Evolutionary conservation across 2,797 vertebrate species (phyloP), one percentile per base, ranked within the genome.

Genomic region (Acipenser oxyrinchus): DNA sequence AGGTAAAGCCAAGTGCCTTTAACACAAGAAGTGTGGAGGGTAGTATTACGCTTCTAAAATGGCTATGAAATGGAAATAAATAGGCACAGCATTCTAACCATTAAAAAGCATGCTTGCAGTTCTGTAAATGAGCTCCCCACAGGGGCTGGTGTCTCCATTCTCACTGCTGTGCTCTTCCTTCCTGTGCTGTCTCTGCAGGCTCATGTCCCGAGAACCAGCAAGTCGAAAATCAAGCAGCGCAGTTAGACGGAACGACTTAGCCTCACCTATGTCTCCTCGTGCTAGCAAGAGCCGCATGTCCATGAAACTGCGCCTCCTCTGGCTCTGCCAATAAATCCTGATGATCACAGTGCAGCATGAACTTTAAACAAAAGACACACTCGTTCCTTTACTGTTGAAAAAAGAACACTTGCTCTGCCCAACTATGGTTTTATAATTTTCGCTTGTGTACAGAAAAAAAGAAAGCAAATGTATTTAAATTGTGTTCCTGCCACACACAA

Each of bases 271-370:
- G 89, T 98, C 94, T 82, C 94, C 95, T 85, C 93, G 96, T 85
- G 93, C 94, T 92, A 97, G 95, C 92, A 98, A 97, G 89, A 97
- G 92, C 81, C 95, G 95, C 80, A 94, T 99, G 94, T 99, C 96
- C 78, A 95, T 98, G 93, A 99, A 99, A 84, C 90, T 99, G 74
- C 93, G 96, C 10, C 72, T 98, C 96, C 63, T 99, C 96, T 0
- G 95, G 95, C 82, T 98, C 95, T 0, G 95, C 96, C 85, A 98
- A 98, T 86, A 98, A 98, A 84, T 95, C 94, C 80, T 99, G 70
- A 89, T 74, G 50, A 71, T 61, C 73, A 23, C 7, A 66, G 69
- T 15, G 52, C 64, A 51, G 66, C 66, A 48, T 37, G n/a, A 51
- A 68, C 66, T 62, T 1, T 9, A 55, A n/a, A 37, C 23, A 55